These are phyloP conservation scores for Crossoptilon crossoptilon DNA, from an alignment of 2,797 vertebrate species.

Conservation along the genomic window DNA sequence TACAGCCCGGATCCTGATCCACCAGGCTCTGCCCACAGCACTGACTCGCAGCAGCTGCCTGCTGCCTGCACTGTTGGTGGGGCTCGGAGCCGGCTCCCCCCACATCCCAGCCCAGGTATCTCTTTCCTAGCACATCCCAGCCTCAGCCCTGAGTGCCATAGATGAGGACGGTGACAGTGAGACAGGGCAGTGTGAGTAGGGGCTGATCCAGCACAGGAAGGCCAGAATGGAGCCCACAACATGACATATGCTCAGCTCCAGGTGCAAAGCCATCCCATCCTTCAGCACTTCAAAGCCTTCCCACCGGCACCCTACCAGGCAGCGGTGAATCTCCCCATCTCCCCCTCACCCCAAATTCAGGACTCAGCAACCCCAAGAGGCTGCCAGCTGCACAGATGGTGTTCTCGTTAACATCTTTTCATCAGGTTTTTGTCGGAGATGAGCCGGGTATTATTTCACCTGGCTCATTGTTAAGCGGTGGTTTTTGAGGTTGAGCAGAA, in stretches of 20 bases:
- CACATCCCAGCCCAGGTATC: not conserved
- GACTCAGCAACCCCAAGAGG: rapidly evolving
- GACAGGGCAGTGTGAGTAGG: not conserved
- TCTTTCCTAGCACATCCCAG: not conserved
- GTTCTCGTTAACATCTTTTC: rapidly evolving
- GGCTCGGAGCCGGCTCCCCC: not conserved
- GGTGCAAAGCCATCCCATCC: not conserved
- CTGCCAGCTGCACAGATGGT: not conserved
- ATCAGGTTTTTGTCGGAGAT: not conserved
- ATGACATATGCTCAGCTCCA: rapidly evolving
- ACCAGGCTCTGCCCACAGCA: rapidly evolving
- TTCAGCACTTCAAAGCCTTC: not conserved
- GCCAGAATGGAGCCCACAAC: rapidly evolving
- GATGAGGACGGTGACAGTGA: not conserved
- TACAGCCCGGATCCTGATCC: not conserved
- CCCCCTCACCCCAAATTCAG: not conserved
- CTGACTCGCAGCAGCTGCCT: slow-evolving; percentile 23
- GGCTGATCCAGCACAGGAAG: not conserved
- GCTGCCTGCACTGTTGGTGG: not conserved
- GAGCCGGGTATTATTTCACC: not conserved
- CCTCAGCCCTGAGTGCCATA: rapidly evolving
- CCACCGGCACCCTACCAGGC: rapidly evolving
- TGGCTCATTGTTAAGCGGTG: not conserved
- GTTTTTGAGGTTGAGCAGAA: not conserved
- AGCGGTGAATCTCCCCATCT: not conserved